Conservation (phyloP, 1,140 invertebrate genomes). For the Caligus rogercresseyi region DNA sequence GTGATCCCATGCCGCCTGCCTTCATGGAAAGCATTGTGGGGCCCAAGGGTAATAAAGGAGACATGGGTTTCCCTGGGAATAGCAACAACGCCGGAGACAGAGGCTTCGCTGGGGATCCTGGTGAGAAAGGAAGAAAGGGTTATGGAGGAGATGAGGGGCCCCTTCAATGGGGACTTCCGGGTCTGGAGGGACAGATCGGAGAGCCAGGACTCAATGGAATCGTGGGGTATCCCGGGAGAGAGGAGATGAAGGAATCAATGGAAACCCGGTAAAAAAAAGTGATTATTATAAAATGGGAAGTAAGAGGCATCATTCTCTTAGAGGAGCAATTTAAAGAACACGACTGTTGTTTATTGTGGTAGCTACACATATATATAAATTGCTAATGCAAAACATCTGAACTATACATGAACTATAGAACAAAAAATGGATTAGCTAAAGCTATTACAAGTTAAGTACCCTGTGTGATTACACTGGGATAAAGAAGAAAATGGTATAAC, state of each 20-base stretch:
- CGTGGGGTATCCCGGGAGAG: conserved; percentile 13
- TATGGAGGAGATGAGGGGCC: not conserved
- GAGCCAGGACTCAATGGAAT: conserved; percentile 22
- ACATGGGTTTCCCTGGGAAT: conserved; percentile 26
- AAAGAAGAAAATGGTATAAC: not conserved
- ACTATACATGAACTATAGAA: too few relatives aligned
- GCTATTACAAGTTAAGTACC: too few relatives aligned
- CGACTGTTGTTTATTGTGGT: too few relatives aligned
- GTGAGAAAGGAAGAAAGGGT: not conserved
- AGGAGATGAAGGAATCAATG: conserved; percentile 13
- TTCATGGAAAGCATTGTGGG: conserved; percentile 23
- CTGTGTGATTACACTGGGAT: not conserved
- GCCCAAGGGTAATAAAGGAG: conserved; percentile 26
- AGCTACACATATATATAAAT: too few relatives aligned
- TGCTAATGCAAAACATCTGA: too few relatives aligned
- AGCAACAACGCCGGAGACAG: conserved; percentile 1
- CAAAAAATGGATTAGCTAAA: too few relatives aligned
- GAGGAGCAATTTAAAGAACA: too few relatives aligned
- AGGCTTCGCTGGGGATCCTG: conserved; percentile 23
- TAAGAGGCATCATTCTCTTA: too few relatives aligned
- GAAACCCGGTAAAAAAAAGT: not conserved
- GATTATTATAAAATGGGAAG: too few relatives aligned
- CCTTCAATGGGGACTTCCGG: conserved; percentile 23
- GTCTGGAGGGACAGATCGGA: conserved; percentile 23
- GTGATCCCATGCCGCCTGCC: conserved; percentile 21